Percentiles rank a stretch among this genome's conserved stretches.
phyloP scores from a whole-genome alignment of 2,888 invertebrate species.

The Rhorus exstirpatorius region DNA sequence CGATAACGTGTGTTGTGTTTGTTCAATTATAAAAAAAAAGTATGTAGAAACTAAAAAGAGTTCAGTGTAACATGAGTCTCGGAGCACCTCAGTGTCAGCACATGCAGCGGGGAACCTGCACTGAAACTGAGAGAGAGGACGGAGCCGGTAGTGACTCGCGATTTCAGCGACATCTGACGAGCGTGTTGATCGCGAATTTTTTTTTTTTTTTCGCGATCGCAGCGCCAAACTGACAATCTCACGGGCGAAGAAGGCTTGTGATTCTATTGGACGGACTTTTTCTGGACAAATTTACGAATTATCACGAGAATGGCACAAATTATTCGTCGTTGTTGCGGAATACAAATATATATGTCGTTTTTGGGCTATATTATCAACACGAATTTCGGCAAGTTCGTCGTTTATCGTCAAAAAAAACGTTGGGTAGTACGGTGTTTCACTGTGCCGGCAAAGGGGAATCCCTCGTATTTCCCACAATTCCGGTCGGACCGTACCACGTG shows the following conservation, averaged over 20 bases:
- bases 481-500: too few relatives aligned
- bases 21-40: slow-evolving; percentile 76
- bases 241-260: too few relatives aligned
- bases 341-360: too few relatives aligned
- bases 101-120: slow-evolving; percentile 79
- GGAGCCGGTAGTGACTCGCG: slow-evolving; percentile 46
- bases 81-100: slow-evolving; percentile 80
- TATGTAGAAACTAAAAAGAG: slow-evolving; percentile 74
- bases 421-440: too few relatives aligned
- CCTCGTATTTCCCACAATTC: too few relatives aligned
- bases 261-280: too few relatives aligned
- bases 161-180: slow-evolving; percentile 30
- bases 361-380: too few relatives aligned
- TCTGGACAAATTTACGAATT: background rate
- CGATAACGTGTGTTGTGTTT: slow-evolving; percentile 50
- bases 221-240: background rate
- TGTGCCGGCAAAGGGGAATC: too few relatives aligned
- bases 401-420: too few relatives aligned
- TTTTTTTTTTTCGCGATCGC: background rate
- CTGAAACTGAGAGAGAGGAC: slow-evolving; percentile 72
- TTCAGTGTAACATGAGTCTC: slow-evolving; percentile 76
- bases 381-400: too few relatives aligned
- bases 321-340: too few relatives aligned
- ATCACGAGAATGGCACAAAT: too few relatives aligned
- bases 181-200: background rate